phyloP scores from a whole-genome alignment of 2,797 vertebrate species.

The Distichodus sexfasciatus region DNA sequence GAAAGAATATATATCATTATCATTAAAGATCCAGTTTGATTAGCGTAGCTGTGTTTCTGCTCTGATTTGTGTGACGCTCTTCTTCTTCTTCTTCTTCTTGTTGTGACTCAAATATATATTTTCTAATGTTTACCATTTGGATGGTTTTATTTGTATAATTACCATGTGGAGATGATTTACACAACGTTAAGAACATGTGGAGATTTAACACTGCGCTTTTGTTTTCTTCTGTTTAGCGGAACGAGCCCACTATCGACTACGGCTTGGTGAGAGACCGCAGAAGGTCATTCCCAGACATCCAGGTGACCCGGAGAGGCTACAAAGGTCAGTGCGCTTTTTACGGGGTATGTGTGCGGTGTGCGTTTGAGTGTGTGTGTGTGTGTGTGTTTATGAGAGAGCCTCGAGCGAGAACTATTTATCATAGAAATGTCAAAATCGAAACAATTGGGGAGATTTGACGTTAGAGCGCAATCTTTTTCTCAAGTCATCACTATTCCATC shows the following conservation, averaged over 20 bases:
- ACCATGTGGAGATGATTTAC: too few relatives aligned
- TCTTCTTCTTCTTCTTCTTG: slow-evolving; percentile 5
- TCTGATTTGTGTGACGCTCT: not conserved
- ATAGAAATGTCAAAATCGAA: slow-evolving; percentile 45
- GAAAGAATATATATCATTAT: too few relatives aligned
- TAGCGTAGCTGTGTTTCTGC: too few relatives aligned
- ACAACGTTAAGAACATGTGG: too few relatives aligned
- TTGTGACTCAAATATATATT: too few relatives aligned
- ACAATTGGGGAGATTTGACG: slow-evolving; percentile 42
- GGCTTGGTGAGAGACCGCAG: slow-evolving; percentile 98
- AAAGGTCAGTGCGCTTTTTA: slow-evolving; percentile 80
- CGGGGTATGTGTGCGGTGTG: not conserved
- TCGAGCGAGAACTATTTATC: slow-evolving; percentile 41
- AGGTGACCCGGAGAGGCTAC: slow-evolving; percentile 95
- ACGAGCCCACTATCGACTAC: slow-evolving; percentile 97
- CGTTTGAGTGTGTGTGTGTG: not conserved
- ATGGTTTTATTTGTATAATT: too few relatives aligned
- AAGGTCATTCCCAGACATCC: slow-evolving; percentile 98
- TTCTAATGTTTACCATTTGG: too few relatives aligned
- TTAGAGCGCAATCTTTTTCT: slow-evolving; percentile 51
- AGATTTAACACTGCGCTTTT: too few relatives aligned
- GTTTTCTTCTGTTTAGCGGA: slow-evolving; percentile 76
- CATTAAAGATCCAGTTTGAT: too few relatives aligned
- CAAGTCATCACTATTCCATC: slow-evolving; percentile 59
- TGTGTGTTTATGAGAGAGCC: not conserved